phyloP scores from a whole-genome alignment of 2,113 vertebrate genomes.

The Semnornis frantzii region DNA sequence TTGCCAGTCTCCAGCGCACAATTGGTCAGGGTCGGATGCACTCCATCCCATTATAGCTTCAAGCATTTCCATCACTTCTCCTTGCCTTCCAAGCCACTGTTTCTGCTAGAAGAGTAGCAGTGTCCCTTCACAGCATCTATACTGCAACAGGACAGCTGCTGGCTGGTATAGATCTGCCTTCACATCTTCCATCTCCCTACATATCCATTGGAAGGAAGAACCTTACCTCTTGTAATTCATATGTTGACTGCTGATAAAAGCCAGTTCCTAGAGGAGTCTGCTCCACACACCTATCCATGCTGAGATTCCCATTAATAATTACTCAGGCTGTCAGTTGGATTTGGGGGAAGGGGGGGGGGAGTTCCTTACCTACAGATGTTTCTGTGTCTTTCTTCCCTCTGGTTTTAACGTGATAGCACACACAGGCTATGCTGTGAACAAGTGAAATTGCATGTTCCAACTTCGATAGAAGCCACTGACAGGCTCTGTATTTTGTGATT shows the following conservation, averaged over 20 bases:
- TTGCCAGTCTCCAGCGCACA: neutral
- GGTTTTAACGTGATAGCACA: neutral
- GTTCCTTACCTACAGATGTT: neutral
- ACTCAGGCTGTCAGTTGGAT: neutral
- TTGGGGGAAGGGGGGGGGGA: neutral
- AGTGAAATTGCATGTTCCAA: slow-evolving; percentile 1
- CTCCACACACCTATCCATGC: neutral
- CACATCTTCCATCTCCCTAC: neutral
- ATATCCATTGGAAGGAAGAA: neutral
- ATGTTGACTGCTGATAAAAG: neutral
- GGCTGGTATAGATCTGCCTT: neutral
- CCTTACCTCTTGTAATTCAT: neutral
- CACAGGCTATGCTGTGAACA: slow-evolving; percentile 15
- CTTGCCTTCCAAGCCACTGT: neutral
- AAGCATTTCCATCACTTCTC: neutral
- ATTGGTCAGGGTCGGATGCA: neutral
- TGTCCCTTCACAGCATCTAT: neutral
- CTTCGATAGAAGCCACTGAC: neutral
- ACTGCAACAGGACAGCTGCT: neutral
- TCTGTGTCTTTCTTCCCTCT: neutral
- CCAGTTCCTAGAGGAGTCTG: neutral
- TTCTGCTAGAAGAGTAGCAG: neutral
- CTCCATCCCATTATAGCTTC: neutral
- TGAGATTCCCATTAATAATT: slow-evolving; percentile 10
- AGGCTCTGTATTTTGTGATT: slow-evolving; percentile 6